Evolutionary conservation across 2,797 vertebrate species (phyloP), one percentile per base, ranked within the genome.

Genomic region (Lepidocolaptes lacrymiger): DNA sequence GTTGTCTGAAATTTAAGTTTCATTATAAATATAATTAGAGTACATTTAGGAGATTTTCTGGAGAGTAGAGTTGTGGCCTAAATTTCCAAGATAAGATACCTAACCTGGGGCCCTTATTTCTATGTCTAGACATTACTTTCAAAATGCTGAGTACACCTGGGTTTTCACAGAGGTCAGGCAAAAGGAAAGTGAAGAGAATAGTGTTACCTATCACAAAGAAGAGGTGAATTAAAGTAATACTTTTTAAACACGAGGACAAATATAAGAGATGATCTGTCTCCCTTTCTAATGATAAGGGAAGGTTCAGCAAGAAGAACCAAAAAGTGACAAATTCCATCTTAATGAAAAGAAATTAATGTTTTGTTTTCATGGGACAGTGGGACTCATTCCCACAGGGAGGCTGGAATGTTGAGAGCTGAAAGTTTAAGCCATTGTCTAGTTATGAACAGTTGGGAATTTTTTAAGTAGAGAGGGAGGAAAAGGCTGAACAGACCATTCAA

Each of bases 281-380:
- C 43, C 41, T 71, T 74, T 66, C 54, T 84, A 39, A 80, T 10
- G 55, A 75, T 62, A 88, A 68, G 5, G 12, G 16, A 66, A 93
- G n/a, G 26, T 26, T 88, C 51, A 84, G 32, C 62, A 44, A 78
- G 59, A 73, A 69, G 23, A 92, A 73, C 9, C 77, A 52, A 89
- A 90, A 77, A 89, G 85, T 88, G 82, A 64, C 71, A 92, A 96
- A 93, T 86, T 96, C 86, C 56, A 79, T 84, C 73, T 84, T 92
- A 66, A 81, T 78, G 46, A 79, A 84, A 93, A 87, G 5, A 87
- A 89, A 85, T 66, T 0, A 66, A 48, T 69, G 37, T 75, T 92
- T 81, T 73, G 26, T 66, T 92, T 92, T 91, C 15, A 1, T 90
- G 71, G 51, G 62, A 89, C 78, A 75, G 48, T 4, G 1, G 36